Conservation (phyloP, 1,140 invertebrate species). For the Brachionus sp. region DNA sequence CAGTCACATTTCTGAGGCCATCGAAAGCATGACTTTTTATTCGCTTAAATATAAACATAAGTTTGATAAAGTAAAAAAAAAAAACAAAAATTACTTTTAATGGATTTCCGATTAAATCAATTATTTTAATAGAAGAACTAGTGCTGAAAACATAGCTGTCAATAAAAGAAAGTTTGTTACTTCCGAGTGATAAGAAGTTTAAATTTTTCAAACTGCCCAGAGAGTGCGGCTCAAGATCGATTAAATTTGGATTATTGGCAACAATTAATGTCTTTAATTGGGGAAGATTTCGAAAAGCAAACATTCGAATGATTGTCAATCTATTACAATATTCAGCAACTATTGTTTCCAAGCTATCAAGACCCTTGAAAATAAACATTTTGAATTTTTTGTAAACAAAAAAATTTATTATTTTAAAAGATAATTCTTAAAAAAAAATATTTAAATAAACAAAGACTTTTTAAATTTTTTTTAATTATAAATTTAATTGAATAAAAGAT, state of each 20-base stretch:
- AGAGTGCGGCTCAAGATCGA: slow-evolving; percentile 33
- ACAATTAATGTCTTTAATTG: slow-evolving; percentile 35
- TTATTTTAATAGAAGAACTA: slow-evolving; percentile 30
- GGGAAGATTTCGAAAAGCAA: slow-evolving; percentile 37
- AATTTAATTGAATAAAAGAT: too few relatives aligned
- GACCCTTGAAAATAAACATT: too few relatives aligned
- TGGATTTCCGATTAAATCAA: slow-evolving; percentile 42
- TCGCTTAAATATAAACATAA: background rate
- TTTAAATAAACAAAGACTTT: too few relatives aligned
- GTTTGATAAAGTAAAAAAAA: background rate
- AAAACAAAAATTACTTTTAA: slow-evolving; percentile 24
- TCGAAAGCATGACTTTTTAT: slow-evolving; percentile 45
- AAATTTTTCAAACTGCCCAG: slow-evolving; percentile 36
- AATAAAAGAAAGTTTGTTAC: slow-evolving; percentile 19
- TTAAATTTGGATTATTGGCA: slow-evolving; percentile 23
- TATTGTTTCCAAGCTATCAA: slow-evolving; percentile 22
- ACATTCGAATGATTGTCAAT: slow-evolving; percentile 2
- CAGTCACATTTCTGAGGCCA: slow-evolving; percentile 31
- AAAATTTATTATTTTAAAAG: background rate
- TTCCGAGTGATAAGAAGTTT: slow-evolving; percentile 13
- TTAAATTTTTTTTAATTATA: too few relatives aligned
- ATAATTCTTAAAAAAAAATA: too few relatives aligned
- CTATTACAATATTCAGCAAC: slow-evolving; percentile 11
- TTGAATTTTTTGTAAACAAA: too few relatives aligned
- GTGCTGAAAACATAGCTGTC: slow-evolving; percentile 43